A percentile compares a stretch with the other conserved stretches of the same genome.
Conservation (phyloP, 2,113 vertebrate species). For the Brachyistius frenatus region DNA sequence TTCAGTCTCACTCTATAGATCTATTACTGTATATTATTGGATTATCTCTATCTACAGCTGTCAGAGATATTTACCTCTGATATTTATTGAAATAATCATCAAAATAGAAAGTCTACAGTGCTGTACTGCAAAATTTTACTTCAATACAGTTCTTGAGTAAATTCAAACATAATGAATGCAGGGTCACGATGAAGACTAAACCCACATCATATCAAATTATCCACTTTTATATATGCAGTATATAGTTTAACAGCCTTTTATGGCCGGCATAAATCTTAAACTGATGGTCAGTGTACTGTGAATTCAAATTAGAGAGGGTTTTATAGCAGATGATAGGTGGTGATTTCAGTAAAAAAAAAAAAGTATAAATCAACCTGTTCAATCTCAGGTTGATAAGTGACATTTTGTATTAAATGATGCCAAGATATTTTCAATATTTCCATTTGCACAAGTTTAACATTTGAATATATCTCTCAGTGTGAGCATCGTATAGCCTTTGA, state of each 20-base stretch:
- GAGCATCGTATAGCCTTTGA: no score
- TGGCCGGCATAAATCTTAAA: not conserved
- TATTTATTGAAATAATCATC: not conserved
- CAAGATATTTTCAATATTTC: not conserved
- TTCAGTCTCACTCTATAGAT: no score
- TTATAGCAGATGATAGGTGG: not conserved
- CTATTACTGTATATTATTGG: no score
- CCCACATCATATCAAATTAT: conserved; percentile 7
- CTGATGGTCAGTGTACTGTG: not conserved
- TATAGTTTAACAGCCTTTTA: conserved; percentile 3
- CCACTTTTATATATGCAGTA: not conserved
- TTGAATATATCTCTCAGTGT: no score
- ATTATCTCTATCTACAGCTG: no score
- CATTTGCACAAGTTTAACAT: no score
- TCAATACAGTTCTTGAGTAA: not conserved
- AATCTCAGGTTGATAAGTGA: not conserved
- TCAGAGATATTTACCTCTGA: not conserved
- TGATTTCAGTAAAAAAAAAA: not conserved
- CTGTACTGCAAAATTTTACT: not conserved
- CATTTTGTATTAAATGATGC: no score
- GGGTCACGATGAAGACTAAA: conserved; percentile 5
- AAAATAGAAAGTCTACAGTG: not conserved
- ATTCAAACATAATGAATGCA: conserved; percentile 3
- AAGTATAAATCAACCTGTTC: not conserved
- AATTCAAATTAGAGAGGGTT: not conserved